Conservation (phyloP, 2,797 vertebrate genomes). For the Crypturellus tataupa region DNA sequence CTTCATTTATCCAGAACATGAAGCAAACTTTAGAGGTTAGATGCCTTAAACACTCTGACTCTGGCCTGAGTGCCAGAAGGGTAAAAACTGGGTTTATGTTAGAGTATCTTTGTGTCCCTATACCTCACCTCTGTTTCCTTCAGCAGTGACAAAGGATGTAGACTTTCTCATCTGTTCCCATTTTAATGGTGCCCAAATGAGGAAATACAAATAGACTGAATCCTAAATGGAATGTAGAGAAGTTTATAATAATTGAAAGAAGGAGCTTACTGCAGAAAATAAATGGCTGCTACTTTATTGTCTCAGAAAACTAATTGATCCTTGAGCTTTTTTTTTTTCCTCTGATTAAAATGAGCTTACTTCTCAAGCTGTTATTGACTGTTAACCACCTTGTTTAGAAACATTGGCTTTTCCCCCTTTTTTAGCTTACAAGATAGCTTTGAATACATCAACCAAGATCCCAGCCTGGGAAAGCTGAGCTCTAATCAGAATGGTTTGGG, state of each 20-base stretch:
- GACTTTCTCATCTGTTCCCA: background rate
- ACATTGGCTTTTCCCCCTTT: background rate
- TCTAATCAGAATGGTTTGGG: constrained; percentile 81
- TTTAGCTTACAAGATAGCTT: constrained; percentile 89
- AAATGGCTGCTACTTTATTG: background rate
- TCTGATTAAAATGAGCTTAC: background rate
- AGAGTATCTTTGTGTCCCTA: background rate
- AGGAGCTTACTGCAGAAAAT: background rate
- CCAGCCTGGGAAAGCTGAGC: constrained; percentile 77
- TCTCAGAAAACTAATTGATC: background rate
- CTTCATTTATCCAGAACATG: background rate
- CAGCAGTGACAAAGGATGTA: rapidly evolving
- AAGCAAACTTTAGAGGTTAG: background rate
- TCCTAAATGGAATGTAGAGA: background rate
- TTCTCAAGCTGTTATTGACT: background rate
- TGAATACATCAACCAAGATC: constrained; percentile 86
- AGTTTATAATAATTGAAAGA: background rate
- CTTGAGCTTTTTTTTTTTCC: background rate
- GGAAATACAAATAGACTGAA: background rate
- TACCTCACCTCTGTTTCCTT: background rate
- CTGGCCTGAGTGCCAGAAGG: background rate
- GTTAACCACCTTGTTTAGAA: background rate
- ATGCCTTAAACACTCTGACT: background rate
- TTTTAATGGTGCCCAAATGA: background rate
- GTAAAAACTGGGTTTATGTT: background rate